Conservation (phyloP, 2,888 invertebrate species). For the Schizotus pectinicornis region DNA sequence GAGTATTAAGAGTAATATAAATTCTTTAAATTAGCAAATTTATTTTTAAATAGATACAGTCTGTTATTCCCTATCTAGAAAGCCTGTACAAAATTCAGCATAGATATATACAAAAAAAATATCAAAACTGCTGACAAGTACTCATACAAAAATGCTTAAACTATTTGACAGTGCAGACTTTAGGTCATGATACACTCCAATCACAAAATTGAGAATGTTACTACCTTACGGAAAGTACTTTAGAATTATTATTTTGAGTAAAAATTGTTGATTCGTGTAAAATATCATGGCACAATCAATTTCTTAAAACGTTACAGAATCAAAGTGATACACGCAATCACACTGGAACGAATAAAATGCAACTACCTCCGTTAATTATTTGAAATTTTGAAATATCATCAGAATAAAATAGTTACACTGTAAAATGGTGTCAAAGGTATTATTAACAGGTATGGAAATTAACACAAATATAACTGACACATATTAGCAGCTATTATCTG, state of each 20-base stretch:
- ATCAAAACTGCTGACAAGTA: conserved; percentile 48
- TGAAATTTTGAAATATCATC: not conserved
- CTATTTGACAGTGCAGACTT: conserved; percentile 44
- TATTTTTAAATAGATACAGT: conserved; percentile 58
- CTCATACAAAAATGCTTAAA: conserved; percentile 41
- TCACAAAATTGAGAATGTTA: conserved; percentile 37
- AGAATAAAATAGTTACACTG: conserved; percentile 22
- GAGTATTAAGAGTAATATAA: not conserved
- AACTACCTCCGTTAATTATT: not conserved
- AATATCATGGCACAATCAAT: conserved; percentile 35
- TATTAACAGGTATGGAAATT: conserved; percentile 27
- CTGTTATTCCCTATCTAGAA: conserved; percentile 56
- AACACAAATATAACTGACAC: conserved; percentile 37
- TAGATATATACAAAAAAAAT: conserved; percentile 53
- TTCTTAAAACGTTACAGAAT: conserved; percentile 8
- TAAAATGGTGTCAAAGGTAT: conserved; percentile 25
- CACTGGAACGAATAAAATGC: not conserved
- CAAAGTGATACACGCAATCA: not conserved
- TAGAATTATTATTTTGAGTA: conserved; percentile 36
- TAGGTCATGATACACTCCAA: conserved; percentile 37
- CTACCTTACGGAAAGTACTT: conserved; percentile 35
- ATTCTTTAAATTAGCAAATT: conserved; percentile 55
- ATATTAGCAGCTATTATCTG: conserved; percentile 40
- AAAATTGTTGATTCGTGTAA: conserved; percentile 20
- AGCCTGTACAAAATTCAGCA: conserved; percentile 57